phyloP scores from a whole-genome alignment of 2,113 vertebrate genomes.

The Rhinopomastus cyanomelas region DNA sequence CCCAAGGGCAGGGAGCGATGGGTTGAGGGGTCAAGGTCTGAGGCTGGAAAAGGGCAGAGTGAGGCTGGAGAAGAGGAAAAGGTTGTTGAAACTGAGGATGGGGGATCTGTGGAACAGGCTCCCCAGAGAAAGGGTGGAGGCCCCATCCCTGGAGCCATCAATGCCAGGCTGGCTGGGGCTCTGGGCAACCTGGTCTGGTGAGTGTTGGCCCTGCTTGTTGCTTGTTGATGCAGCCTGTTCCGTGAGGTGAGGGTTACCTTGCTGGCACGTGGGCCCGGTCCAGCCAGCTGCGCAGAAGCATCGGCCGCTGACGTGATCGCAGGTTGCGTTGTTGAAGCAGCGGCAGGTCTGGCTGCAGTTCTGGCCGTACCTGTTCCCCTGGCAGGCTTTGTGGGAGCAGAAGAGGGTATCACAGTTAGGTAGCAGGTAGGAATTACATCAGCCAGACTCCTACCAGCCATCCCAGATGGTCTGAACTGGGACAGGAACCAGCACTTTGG shows the following conservation, averaged over 20 bases:
- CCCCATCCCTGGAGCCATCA: no score
- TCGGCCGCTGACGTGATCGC: conserved; percentile 79
- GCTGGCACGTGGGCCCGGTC: conserved; percentile 83
- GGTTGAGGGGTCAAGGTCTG: no score
- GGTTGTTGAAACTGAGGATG: no score
- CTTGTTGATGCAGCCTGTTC: no score
- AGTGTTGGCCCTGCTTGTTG: no score
- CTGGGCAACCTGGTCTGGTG: no score
- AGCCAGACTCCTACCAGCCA: background rate
- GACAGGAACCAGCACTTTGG: rapidly evolving
- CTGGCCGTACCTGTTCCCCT: conserved; percentile 76
- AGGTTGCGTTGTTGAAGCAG: conserved; percentile 83
- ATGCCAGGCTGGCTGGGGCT: no score
- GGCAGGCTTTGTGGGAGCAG: conserved; percentile 77
- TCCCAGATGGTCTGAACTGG: background rate
- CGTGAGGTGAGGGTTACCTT: conserved; percentile 63
- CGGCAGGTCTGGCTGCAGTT: conserved; percentile 84
- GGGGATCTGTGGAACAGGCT: no score
- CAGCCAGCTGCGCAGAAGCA: conserved; percentile 86
- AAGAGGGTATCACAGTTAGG: background rate
- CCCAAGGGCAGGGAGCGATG: no score
- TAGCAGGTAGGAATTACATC: background rate
- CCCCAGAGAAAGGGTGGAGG: no score
- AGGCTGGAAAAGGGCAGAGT: no score
- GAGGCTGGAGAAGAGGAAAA: no score